Evolutionary conservation across 1,140 invertebrate species (phyloP).

Genomic region (Zaprionus taronus): DNA sequence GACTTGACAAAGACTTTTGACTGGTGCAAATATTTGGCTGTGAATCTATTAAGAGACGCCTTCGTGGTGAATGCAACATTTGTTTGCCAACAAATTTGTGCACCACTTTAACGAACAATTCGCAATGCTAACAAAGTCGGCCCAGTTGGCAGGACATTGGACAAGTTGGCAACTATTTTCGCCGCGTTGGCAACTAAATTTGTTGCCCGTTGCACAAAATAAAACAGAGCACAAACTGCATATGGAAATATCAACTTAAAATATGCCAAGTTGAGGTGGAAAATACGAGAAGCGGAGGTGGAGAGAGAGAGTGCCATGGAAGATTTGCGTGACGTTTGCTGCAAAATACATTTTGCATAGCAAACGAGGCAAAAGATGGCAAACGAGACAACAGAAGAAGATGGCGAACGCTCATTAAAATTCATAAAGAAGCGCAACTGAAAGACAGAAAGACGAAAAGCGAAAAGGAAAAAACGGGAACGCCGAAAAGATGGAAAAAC

Average conservation of each 20-base stretch:
- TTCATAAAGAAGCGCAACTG: constrained; percentile 64
- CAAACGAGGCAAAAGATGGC: constrained; percentile 57
- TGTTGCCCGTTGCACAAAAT: constrained; percentile 33
- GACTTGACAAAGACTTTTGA: constrained; percentile 22
- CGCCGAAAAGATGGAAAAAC: constrained; percentile 20
- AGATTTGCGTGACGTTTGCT: constrained; percentile 70
- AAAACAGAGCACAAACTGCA: constrained; percentile 50
- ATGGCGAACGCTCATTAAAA: constrained; percentile 67
- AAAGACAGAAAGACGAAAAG: constrained; percentile 39
- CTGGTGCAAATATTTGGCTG: constrained; percentile 59
- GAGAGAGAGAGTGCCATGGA: constrained; percentile 41
- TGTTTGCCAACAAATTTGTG: constrained; percentile 79
- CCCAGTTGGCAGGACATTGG: constrained; percentile 54
- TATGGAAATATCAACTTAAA: constrained; percentile 47
- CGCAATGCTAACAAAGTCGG: constrained; percentile 64
- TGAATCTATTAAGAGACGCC: constrained; percentile 62
- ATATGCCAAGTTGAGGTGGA: constrained; percentile 36
- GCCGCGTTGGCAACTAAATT: constrained; percentile 35
- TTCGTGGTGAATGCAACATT: constrained; percentile 29
- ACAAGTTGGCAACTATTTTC: constrained; percentile 69
- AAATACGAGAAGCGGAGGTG: neutral
- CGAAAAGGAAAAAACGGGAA: constrained; percentile 26
- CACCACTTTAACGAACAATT: constrained; percentile 79
- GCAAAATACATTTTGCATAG: constrained; percentile 61
- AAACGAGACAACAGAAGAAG: neutral